Conservation (phyloP, 2,113 vertebrate genomes). For the Malurus alboscapulatus region DNA sequence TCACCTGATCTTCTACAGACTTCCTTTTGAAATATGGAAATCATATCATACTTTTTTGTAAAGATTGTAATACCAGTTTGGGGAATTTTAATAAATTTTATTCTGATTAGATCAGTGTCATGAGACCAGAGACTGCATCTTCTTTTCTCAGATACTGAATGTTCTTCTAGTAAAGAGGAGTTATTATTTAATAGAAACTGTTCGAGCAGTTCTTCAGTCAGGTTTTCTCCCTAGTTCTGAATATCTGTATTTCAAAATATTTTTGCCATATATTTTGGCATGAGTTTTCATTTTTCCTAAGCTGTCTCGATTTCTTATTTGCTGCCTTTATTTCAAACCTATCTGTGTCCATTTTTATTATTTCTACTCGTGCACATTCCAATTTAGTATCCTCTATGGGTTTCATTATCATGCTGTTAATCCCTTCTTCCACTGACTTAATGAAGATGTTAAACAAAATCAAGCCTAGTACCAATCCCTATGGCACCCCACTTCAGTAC, state of each 20-base stretch:
- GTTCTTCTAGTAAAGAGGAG: neutral
- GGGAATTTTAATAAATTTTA: neutral
- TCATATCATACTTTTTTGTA: neutral
- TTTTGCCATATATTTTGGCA: constrained; percentile 3
- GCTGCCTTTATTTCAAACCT: constrained; percentile 28
- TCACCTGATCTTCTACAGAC: neutral
- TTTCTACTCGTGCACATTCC: constrained; percentile 23
- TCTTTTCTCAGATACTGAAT: neutral
- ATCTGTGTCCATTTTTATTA: constrained; percentile 33
- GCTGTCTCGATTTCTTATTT: constrained; percentile 2
- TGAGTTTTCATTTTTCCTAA: constrained; percentile 5
- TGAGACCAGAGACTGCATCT: neutral
- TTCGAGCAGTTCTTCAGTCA: neutral
- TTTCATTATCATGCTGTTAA: constrained; percentile 64
- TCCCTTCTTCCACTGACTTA: constrained; percentile 56
- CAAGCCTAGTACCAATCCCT: constrained; percentile 50
- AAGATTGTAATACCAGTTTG: neutral
- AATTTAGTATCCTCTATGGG: constrained; percentile 39
- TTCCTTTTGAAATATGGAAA: neutral
- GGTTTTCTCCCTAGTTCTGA: neutral
- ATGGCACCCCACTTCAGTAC: neutral
- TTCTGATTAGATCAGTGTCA: neutral
- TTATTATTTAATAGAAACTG: neutral
- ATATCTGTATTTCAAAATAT: constrained; percentile 26
- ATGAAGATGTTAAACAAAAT: constrained; percentile 70